Percentiles rank a stretch among this genome's conserved stretches.
Conservation (phyloP, 2,797 vertebrate genomes). For the Channa striata region DNA sequence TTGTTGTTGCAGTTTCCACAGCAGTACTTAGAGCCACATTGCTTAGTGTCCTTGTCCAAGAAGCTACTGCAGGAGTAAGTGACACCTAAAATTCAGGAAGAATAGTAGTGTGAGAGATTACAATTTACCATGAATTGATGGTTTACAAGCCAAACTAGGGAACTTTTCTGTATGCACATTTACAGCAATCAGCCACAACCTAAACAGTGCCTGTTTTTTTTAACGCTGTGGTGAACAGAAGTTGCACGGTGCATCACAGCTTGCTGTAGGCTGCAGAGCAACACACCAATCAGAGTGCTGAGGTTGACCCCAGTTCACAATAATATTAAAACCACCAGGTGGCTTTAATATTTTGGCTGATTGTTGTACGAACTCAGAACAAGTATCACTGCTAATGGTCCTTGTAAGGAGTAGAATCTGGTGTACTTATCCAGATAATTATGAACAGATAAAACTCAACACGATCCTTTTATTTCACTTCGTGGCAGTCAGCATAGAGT, state of each 20-base stretch:
- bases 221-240: no score
- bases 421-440: background rate
- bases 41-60: accelerated
- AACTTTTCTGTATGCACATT: background rate
- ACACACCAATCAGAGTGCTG: no score
- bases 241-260: no score
- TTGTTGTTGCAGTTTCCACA: conserved; percentile 37
- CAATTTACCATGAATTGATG: background rate
- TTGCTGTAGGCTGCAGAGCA: no score
- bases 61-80: conserved; percentile 17
- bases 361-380: background rate
- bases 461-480: background rate
- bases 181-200: no score
- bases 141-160: background rate
- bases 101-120: background rate
- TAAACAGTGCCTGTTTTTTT: no score
- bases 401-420: background rate
- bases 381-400: no score
- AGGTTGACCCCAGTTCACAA: no score
- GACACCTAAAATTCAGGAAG: conserved; percentile 16
- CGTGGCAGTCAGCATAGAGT: background rate
- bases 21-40: conserved; percentile 29
- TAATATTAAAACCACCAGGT: no score
- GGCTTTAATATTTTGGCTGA: no score
- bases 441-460: no score